Evolutionary conservation across 2,888 invertebrate genomes (phyloP).

Genomic region (Leucophenga maculata): DNA sequence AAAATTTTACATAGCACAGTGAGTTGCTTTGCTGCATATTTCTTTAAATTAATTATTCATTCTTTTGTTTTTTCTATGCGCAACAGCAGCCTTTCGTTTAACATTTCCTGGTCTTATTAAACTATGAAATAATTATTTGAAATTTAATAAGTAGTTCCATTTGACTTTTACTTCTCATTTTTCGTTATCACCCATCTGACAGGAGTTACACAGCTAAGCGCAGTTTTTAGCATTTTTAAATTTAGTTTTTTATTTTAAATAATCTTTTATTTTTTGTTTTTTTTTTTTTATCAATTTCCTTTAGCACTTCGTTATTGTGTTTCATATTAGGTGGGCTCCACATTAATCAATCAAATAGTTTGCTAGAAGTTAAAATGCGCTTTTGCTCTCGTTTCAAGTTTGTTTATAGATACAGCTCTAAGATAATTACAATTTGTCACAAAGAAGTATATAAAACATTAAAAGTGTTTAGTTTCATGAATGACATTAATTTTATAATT

Average conservation of each 20-base stretch:
- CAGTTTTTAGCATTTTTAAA: slow-evolving; percentile 24
- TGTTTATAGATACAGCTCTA: slow-evolving; percentile 46
- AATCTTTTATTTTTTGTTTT: slow-evolving; percentile 30
- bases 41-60: neutral
- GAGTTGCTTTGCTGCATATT: neutral
- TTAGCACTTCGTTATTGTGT: slow-evolving; percentile 52
- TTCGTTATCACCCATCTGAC: slow-evolving; percentile 71
- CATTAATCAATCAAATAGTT: slow-evolving; percentile 20
- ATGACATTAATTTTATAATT: neutral
- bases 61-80: no score
- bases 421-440: slow-evolving; percentile 29
- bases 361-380: slow-evolving; percentile 5
- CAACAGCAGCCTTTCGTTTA: no score
- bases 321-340: slow-evolving; percentile 59
- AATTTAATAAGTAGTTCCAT: no score
- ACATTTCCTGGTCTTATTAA: no score
- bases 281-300: slow-evolving; percentile 27
- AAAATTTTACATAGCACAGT: neutral
- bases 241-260: slow-evolving; percentile 20
- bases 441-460: no score
- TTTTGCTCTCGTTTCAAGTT: slow-evolving; percentile 20
- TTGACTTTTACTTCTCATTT: neutral
- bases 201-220: slow-evolving; percentile 69
- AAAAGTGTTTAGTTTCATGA: no score
- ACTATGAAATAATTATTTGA: no score